Evolutionary conservation across 2,797 vertebrate genomes (phyloP).

Genomic region (Gymnothorax javanicus): DNA sequence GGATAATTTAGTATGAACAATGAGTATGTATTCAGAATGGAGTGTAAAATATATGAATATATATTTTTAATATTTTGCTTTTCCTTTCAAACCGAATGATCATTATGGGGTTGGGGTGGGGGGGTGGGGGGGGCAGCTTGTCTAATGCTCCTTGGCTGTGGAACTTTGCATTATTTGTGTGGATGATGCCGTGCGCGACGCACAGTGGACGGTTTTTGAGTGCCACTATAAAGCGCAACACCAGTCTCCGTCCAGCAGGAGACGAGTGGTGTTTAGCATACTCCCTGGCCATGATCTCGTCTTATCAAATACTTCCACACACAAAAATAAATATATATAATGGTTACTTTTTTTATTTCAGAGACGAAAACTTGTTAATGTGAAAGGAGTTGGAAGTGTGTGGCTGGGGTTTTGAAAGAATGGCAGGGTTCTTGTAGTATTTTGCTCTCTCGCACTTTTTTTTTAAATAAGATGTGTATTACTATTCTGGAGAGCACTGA

Average conservation of each 20-base stretch:
- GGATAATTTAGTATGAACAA: slow-evolving; percentile 70
- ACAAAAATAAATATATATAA: not conserved
- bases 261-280: not conserved
- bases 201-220: not conserved
- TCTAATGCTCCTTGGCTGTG: not conserved
- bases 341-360: not conserved
- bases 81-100: slow-evolving; percentile 52
- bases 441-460: slow-evolving; percentile 58
- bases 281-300: not conserved
- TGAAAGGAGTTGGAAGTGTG: slow-evolving; percentile 50
- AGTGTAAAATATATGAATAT: slow-evolving; percentile 68
- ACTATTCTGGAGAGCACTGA: slow-evolving; percentile 59
- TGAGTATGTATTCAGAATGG: slow-evolving; percentile 62
- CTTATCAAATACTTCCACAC: slow-evolving; percentile 19
- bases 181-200: not conserved
- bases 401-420: slow-evolving; percentile 57
- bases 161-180: not conserved
- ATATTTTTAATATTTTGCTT: slow-evolving; percentile 30
- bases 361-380: not conserved
- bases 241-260: not conserved
- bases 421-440: slow-evolving; percentile 63
- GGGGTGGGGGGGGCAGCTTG: not conserved
- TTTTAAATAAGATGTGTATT: slow-evolving; percentile 58
- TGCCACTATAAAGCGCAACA: not conserved
- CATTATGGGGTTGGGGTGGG: too few relatives aligned